phyloP scores from a whole-genome alignment of 1,140 invertebrate genomes.

The Hestina assimilis region DNA sequence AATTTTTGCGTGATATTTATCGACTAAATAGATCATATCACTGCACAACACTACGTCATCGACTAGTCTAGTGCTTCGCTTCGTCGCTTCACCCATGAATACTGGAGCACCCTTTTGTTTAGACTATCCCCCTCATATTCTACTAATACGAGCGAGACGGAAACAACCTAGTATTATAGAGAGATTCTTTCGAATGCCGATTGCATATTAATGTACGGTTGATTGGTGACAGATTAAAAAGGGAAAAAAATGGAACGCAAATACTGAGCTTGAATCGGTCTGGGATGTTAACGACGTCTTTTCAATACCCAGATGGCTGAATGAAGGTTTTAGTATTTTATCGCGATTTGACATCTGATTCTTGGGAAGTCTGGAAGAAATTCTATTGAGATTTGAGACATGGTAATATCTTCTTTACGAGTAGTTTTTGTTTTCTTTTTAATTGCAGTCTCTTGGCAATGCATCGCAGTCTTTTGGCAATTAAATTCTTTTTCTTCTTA shows the following conservation, averaged over 20 bases:
- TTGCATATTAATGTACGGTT: conserved; percentile 42
- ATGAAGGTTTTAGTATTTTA: conserved; percentile 1
- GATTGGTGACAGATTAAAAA: conserved; percentile 43
- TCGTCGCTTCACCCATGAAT: conserved; percentile 67
- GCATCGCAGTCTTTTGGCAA: no score
- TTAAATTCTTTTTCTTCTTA: no score
- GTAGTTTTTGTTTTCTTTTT: no score
- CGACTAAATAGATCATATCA: not conserved
- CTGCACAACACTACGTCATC: conserved; percentile 50
- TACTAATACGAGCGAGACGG: conserved; percentile 34
- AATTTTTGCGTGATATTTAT: no score
- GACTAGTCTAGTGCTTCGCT: conserved; percentile 64
- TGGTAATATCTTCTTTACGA: not conserved
- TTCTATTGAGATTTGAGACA: not conserved
- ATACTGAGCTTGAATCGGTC: conserved; percentile 18
- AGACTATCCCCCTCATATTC: conserved; percentile 42
- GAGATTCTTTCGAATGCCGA: conserved; percentile 37
- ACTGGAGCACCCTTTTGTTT: conserved; percentile 63
- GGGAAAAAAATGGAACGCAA: conserved; percentile 8
- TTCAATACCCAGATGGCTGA: not conserved
- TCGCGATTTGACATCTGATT: not conserved
- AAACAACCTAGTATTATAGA: conserved; percentile 29
- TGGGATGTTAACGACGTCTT: conserved; percentile 11
- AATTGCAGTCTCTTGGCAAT: no score
- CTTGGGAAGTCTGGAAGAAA: not conserved